Evolutionary conservation across 2,888 invertebrate species (phyloP).

Genomic region (Xanthorhoe designata): DNA sequence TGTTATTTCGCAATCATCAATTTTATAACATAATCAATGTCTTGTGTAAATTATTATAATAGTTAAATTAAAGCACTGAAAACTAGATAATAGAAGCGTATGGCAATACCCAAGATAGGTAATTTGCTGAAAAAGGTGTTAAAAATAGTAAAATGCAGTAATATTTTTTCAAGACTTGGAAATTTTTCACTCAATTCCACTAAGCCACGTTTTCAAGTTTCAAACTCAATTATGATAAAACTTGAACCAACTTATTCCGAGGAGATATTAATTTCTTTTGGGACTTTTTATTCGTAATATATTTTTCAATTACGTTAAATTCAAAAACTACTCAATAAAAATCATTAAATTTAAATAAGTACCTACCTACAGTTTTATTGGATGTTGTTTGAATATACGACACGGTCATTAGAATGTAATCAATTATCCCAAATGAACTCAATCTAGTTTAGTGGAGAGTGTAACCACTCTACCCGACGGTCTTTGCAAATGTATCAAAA

Average conservation of each 20-base stretch:
- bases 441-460: slow-evolving; percentile 34
- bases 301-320: background rate
- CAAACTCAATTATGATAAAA: slow-evolving; percentile 38
- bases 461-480: slow-evolving; percentile 32
- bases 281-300: slow-evolving; percentile 10
- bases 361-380: background rate
- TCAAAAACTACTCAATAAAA: background rate
- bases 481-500: slow-evolving; percentile 44
- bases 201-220: slow-evolving; percentile 26
- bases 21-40: too few species aligned
- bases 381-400: background rate
- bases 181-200: slow-evolving; percentile 25
- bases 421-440: slow-evolving; percentile 30
- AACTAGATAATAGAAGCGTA: background rate
- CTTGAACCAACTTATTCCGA: slow-evolving; percentile 25
- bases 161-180: background rate
- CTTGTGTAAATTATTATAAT: too few species aligned
- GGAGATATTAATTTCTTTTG: slow-evolving; percentile 26
- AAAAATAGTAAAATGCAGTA: slow-evolving; percentile 1
- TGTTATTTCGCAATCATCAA: too few species aligned
- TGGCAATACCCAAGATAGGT: background rate
- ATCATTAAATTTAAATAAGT: background rate
- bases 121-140: background rate
- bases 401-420: slow-evolving; percentile 27
- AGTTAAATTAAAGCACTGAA: too few species aligned